phyloP scores from a whole-genome alignment of 2,113 vertebrate genomes.

The Chaetops frenatus region DNA sequence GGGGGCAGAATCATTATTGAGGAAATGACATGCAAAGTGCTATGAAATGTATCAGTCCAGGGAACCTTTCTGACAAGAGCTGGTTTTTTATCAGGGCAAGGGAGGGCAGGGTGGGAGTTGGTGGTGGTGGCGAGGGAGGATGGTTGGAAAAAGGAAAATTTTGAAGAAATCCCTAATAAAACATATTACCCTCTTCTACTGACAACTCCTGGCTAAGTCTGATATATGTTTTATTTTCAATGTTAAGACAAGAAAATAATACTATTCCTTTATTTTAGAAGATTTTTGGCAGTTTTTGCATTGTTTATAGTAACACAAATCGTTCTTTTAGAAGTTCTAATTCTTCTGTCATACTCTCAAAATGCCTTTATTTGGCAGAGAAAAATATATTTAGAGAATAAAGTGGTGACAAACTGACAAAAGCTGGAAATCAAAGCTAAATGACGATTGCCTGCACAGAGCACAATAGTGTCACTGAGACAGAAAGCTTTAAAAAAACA shows the following conservation, averaged over 20 bases:
- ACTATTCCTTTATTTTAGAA: not conserved
- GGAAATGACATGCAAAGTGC: not conserved
- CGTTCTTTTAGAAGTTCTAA: not conserved
- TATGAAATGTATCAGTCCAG: not conserved
- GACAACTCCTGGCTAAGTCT: not conserved
- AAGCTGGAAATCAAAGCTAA: constrained; percentile 4
- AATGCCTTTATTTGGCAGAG: not conserved
- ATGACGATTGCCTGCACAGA: not conserved
- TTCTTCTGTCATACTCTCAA: not conserved
- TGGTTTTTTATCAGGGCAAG: too few relatives aligned
- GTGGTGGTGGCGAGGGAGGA: not conserved
- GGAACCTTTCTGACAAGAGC: not conserved
- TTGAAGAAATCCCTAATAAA: not conserved
- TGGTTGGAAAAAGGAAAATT: not conserved
- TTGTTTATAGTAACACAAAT: not conserved
- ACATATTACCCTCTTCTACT: not conserved
- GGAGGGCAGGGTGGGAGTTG: rapidly evolving
- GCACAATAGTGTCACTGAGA: not conserved
- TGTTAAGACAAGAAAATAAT: not conserved
- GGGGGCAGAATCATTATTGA: not conserved
- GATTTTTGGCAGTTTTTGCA: not conserved
- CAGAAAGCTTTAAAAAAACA: constrained; percentile 2
- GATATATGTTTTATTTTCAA: not conserved
- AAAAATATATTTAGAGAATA: constrained; percentile 2
- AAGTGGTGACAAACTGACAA: constrained; percentile 15